Conservation (phyloP, 2,113 vertebrate genomes). For the Thalassarche chlororhynchos region DNA sequence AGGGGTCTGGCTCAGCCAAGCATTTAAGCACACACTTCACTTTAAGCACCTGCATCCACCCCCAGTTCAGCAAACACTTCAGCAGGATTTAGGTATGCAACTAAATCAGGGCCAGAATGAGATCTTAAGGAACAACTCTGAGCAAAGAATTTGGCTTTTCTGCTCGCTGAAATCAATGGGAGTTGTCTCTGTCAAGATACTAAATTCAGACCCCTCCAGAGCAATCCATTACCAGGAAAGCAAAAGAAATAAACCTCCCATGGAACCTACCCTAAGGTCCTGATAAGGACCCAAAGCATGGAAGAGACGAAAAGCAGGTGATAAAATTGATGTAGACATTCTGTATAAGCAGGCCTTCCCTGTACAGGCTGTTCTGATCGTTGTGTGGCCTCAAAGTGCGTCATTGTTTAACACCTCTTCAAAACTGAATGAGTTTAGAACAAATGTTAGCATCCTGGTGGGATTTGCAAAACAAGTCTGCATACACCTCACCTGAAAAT, state of each 20-base stretch:
- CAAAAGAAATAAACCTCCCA: background rate
- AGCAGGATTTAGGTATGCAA: background rate
- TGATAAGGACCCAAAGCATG: background rate
- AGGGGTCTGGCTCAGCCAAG: background rate
- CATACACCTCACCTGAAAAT: background rate
- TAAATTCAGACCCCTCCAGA: background rate
- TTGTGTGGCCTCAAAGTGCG: background rate
- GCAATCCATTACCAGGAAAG: background rate
- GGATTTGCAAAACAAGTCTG: background rate
- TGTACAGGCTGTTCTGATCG: background rate
- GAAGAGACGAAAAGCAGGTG: background rate
- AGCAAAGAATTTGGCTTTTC: background rate
- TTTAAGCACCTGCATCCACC: background rate
- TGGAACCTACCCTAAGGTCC: background rate
- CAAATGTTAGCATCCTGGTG: background rate
- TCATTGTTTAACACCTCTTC: background rate
- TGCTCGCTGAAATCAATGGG: background rate
- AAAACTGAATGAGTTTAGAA: background rate
- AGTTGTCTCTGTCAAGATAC: background rate
- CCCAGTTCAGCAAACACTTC: background rate
- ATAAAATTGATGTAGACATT: background rate
- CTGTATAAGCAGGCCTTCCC: background rate
- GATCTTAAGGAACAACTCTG: background rate
- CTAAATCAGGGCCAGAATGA: background rate
- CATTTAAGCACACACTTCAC: background rate